Conservation (phyloP, 2,888 invertebrate species). For the Daptonema setosum region DNA sequence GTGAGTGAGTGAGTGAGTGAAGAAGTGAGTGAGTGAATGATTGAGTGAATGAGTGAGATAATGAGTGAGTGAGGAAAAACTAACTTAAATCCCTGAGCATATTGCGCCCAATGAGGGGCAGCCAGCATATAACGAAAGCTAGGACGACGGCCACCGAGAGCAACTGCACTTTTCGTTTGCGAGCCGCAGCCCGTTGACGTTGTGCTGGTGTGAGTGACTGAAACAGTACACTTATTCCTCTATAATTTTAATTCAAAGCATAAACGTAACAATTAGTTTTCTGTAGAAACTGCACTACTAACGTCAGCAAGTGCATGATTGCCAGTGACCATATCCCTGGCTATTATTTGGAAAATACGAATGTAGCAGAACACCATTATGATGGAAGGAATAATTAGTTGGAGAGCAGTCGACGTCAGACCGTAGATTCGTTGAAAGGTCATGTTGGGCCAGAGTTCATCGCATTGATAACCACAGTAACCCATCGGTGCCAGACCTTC, state of each 20-base stretch:
- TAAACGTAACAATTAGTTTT: too few relatives aligned
- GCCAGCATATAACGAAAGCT: not conserved
- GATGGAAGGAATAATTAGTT: not conserved
- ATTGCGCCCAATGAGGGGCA: not conserved
- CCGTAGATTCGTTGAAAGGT: too few relatives aligned
- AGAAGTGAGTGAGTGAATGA: too few relatives aligned
- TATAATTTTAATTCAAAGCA: too few relatives aligned
- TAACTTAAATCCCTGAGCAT: not conserved
- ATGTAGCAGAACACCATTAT: not conserved
- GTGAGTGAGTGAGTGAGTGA: too few relatives aligned
- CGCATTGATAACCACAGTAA: too few relatives aligned
- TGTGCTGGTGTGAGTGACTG: not conserved
- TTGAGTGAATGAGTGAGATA: too few relatives aligned
- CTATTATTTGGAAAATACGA: not conserved
- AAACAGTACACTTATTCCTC: too few relatives aligned
- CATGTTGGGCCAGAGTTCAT: too few relatives aligned
- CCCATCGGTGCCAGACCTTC: too few relatives aligned
- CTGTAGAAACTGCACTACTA: too few relatives aligned
- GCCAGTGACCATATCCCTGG: not conserved
- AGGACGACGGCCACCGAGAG: not conserved
- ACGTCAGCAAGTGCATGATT: not conserved
- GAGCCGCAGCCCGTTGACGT: not conserved
- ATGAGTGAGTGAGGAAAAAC: too few relatives aligned
- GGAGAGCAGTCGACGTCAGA: not conserved
- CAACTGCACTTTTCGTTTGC: not conserved